These are phyloP conservation scores for Nebria ingens DNA, from an alignment of 1,140 invertebrate genomes.

Conservation along the genomic window DNA sequence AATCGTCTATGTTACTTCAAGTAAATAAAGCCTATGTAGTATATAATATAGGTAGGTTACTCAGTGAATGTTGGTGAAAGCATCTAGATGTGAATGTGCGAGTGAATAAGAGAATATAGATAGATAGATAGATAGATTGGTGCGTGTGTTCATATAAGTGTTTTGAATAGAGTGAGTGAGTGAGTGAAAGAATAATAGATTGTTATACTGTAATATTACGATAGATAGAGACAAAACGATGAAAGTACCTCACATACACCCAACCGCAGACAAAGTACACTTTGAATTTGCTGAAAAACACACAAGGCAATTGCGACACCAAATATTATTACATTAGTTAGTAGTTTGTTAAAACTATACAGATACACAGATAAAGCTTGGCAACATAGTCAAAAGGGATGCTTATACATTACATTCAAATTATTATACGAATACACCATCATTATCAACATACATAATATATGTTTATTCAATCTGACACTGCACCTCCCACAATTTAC, in stretches of 20 bases:
- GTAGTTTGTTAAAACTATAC: not conserved
- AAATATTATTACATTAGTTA: not conserved
- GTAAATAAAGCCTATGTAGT: too few species aligned
- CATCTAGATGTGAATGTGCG: constrained; percentile 2
- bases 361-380: too few species aligned
- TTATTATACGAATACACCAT: too few species aligned
- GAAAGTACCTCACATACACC: constrained; percentile 60
- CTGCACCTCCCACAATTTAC: too few species aligned
- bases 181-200: not conserved
- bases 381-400: too few species aligned
- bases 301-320: constrained; percentile 18
- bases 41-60: too few species aligned
- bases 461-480: too few species aligned
- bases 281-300: constrained; percentile 59
- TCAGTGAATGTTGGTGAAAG: not conserved
- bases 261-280: constrained; percentile 71
- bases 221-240: constrained; percentile 11
- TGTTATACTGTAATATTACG: not conserved
- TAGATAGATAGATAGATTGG: not conserved
- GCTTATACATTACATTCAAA: too few species aligned
- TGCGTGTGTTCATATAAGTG: not conserved
- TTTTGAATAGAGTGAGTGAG: not conserved
- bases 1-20: too few species aligned
- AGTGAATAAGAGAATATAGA: not conserved
- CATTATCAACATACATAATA: too few species aligned